A percentile compares a stretch with the other conserved stretches of the same genome.
Evolutionary conservation across 2,113 vertebrate species (phyloP).

Genomic region (Conger conger): DNA sequence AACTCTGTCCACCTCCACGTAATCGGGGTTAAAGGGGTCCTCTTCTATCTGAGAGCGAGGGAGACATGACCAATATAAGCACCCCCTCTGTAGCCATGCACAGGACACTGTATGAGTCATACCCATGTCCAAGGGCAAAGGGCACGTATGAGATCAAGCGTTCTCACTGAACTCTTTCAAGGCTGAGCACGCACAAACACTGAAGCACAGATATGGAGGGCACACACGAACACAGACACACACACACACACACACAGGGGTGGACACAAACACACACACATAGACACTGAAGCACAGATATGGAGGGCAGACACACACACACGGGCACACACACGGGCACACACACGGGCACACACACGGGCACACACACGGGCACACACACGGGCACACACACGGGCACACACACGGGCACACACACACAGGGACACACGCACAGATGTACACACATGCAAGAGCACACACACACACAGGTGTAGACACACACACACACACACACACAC

Average conservation of each 20-base stretch:
- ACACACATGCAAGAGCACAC: conserved; percentile 18
- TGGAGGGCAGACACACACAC: no score
- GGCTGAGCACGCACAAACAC: conserved; percentile 14
- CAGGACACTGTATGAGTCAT: neutral
- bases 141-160: neutral
- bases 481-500: conserved; percentile 22
- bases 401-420: no score
- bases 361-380: conserved; percentile 11
- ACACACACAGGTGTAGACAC: no score
- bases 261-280: neutral
- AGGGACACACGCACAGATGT: no score
- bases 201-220: neutral
- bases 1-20: conserved; percentile 94
- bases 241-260: conserved; percentile 15
- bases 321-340: conserved; percentile 52
- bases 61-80: neutral
- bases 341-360: no score
- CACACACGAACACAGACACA: conserved; percentile 16
- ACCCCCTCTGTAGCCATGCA: neutral
- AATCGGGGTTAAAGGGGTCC: conserved; percentile 97
- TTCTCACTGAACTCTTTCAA: conserved; percentile 24
- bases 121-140: neutral
- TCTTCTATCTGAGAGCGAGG: conserved; percentile 85
- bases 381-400: neutral
- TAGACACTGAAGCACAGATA: conserved; percentile 49